A percentile compares a stretch with the other conserved stretches of the same genome.
phyloP scores from a whole-genome alignment of 2,797 vertebrate genomes.

The Morelia viridis region DNA sequence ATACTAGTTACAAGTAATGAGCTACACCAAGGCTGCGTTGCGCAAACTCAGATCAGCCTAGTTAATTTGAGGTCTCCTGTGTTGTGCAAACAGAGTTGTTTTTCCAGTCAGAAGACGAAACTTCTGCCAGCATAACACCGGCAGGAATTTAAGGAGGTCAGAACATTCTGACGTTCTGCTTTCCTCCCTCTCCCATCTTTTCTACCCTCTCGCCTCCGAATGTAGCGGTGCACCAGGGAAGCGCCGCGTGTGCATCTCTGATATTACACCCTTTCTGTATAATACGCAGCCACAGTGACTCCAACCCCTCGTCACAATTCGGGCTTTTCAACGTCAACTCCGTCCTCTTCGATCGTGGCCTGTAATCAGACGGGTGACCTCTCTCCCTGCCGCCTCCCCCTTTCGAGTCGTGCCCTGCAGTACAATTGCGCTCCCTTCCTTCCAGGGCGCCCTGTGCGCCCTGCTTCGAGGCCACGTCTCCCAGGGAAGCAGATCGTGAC shows the following conservation, averaged over 20 bases:
- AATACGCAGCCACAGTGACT: too few relatives aligned
- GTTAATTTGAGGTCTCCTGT: background rate
- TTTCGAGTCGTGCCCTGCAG: background rate
- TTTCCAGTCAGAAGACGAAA: background rate
- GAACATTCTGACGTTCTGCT: background rate
- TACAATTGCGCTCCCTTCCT: background rate
- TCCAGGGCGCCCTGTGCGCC: background rate
- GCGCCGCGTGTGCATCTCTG: background rate
- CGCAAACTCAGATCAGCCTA: background rate
- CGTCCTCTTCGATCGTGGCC: background rate
- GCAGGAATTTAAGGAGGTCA: background rate
- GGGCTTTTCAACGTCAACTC: background rate
- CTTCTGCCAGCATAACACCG: background rate
- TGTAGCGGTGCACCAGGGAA: background rate
- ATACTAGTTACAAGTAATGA: background rate
- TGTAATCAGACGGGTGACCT: background rate
- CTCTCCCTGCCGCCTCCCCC: background rate
- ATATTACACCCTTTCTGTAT: background rate
- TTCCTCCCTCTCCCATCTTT: too few relatives aligned
- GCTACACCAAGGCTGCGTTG: background rate
- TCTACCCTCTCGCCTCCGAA: background rate
- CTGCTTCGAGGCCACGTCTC: slow-evolving; percentile 5
- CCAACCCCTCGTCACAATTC: background rate
- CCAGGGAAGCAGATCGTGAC: slow-evolving; percentile 37
- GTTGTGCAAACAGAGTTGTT: background rate